phyloP scores from a whole-genome alignment of 2,113 vertebrate species.

The Pampusana beccarii region DNA sequence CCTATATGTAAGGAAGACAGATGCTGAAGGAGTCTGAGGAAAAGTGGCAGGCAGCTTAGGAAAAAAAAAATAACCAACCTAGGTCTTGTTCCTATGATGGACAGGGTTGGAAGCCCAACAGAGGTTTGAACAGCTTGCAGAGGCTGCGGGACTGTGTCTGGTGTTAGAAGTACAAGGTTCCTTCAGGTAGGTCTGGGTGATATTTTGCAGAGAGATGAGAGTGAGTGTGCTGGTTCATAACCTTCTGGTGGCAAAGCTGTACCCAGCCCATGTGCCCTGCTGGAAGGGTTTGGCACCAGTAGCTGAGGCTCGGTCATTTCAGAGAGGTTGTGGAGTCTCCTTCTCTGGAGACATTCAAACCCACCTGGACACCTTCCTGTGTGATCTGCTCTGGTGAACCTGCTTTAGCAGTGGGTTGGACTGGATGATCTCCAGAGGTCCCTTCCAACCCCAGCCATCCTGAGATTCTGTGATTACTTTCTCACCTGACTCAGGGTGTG shows the following conservation, averaged over 20 bases:
- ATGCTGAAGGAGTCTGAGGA: not conserved
- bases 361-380: too few species aligned
- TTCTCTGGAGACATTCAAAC: too few species aligned
- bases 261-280: fast-evolving
- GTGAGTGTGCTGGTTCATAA: not conserved
- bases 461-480: not conserved
- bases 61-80: not conserved
- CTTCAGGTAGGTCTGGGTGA: not conserved
- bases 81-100: not conserved
- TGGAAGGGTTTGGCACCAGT: not conserved
- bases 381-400: too few species aligned
- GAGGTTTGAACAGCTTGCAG: not conserved
- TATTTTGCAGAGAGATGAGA: not conserved
- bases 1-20: not conserved
- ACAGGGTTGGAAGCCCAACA: not conserved
- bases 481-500: not conserved
- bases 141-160: not conserved
- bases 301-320: not conserved
- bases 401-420: too few species aligned
- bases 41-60: not conserved
- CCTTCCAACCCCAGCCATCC: too few species aligned
- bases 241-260: not conserved
- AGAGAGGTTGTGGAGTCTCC: too few species aligned
- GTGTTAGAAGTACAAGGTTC: not conserved
- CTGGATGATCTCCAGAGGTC: too few species aligned